Base-by-base conservation (phyloP, 2,113 vertebrate species). In the Tympanuchus pallidicinctus region DNA sequence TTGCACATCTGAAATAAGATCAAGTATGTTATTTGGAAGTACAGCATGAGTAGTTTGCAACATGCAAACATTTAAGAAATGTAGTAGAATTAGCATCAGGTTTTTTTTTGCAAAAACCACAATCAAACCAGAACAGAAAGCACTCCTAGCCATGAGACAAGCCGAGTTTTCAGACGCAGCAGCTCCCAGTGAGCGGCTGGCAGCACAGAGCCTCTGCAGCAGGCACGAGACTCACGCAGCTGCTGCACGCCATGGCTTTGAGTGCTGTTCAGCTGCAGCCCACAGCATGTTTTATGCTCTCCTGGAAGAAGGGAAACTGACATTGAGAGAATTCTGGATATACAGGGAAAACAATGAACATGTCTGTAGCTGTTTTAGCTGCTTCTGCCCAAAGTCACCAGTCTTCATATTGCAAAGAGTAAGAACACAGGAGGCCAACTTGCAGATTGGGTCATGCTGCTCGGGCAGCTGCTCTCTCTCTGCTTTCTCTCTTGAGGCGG, bases 241-340 rank as follows among this genome's bases (percentile, higher is more conserved):
- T 5, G 1, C 72, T 47, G 2, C 52, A 14, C 0, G 3, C 48
- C 14, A 6, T 0, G 6, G 10, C 30, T 66, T n/a, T 45, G 19
- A 27, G 36, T 3, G 25, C 28, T 27, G 47, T 24, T 6, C 27
- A 36, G 69, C 25, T 22, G n/a, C 56, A 76, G 1, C 64, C 72
- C 4, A 8, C 42, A n/a, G 32, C 43, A 40, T 17, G 9, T 24
- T 7, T 6, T 2, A 0, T 14, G 54, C 48, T 69, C 73, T 25
- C 24, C 34, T 38, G 7, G 8, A 61, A 17, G 15, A 52, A 61
- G 16, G 78, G 19, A 74, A 87, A n/a, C 21, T 5, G 30, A 25
- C 25, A 18, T 13, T 6, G 12, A 45, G 30, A 54, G 28, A 77
- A 72, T 57, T 5, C 27, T 21, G 54, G 1, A 24, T 64, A n/a